Conservation (phyloP, 2,113 vertebrate species). For the Cepphus grylle region DNA sequence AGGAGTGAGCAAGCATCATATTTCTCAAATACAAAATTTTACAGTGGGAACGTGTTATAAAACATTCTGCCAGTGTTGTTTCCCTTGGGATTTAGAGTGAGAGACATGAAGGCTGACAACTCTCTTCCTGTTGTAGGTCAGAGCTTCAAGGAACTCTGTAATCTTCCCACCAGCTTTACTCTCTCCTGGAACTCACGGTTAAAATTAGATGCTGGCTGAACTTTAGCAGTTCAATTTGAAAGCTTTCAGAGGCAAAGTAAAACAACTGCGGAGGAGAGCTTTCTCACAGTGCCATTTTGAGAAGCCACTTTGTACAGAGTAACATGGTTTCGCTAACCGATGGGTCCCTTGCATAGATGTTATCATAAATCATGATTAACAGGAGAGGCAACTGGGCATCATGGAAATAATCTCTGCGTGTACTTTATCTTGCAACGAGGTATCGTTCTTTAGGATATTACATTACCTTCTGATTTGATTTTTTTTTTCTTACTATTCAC, state of each 20-base stretch:
- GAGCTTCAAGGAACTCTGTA: slow-evolving; percentile 88
- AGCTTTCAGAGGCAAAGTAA: slow-evolving; percentile 74
- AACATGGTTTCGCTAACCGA: slow-evolving; percentile 41
- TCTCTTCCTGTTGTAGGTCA: slow-evolving; percentile 93
- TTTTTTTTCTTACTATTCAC: not conserved
- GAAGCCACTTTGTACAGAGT: slow-evolving; percentile 59
- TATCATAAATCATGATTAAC: slow-evolving; percentile 13
- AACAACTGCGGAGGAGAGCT: slow-evolving; percentile 62
- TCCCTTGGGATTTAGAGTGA: slow-evolving; percentile 83
- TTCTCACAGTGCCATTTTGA: slow-evolving; percentile 80
- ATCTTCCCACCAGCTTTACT: slow-evolving; percentile 92
- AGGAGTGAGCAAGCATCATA: slow-evolving; percentile 62
- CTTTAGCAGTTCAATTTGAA: slow-evolving; percentile 77
- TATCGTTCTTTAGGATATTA: not conserved
- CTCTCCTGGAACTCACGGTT: slow-evolving; percentile 82
- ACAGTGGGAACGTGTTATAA: slow-evolving; percentile 90
- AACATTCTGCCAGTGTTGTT: slow-evolving; percentile 87
- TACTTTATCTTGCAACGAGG: slow-evolving; percentile 11
- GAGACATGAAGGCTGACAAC: slow-evolving; percentile 83
- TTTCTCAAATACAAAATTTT: slow-evolving; percentile 77
- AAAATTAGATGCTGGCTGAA: slow-evolving; percentile 86
- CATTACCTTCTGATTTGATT: not conserved
- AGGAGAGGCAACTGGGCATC: not conserved
- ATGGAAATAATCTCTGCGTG: slow-evolving; percentile 4
- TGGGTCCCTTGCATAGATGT: not conserved